Evolutionary conservation across 2,888 invertebrate genomes (phyloP).

Genomic region (Protonemura montana): DNA sequence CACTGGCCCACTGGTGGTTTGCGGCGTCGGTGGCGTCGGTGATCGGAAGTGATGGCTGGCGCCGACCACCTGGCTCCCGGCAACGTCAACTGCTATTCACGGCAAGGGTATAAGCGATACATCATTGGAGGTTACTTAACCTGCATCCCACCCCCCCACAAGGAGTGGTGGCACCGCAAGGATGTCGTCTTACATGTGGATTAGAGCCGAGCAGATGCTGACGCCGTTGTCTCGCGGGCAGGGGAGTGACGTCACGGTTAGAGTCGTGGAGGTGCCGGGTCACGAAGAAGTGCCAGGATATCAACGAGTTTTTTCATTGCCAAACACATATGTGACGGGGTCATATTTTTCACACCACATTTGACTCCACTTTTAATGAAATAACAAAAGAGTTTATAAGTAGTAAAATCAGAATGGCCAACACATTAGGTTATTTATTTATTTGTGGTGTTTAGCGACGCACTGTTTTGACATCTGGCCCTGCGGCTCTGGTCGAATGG

Average conservation of each 20-base stretch:
- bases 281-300: no score
- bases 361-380: no score
- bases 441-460: no score
- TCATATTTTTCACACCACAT: no score
- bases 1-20: not conserved
- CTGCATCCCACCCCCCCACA: not conserved
- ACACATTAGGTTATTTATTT: no score
- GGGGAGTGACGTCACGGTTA: not conserved
- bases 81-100: not conserved
- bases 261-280: not conserved
- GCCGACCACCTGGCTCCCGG: not conserved
- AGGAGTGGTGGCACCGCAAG: not conserved
- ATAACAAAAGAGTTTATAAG: no score
- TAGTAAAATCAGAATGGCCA: no score
- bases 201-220: not conserved
- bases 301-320: no score
- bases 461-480: no score
- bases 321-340: no score
- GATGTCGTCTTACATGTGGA: not conserved
- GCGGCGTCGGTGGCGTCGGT: not conserved
- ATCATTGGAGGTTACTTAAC: not conserved
- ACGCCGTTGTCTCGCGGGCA: not conserved
- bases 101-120: not conserved
- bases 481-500: no score
- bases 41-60: constrained; percentile 7